These are phyloP conservation scores for Gasteruption jaculator DNA, from an alignment of 2,888 invertebrate species.

Conservation along the genomic window DNA sequence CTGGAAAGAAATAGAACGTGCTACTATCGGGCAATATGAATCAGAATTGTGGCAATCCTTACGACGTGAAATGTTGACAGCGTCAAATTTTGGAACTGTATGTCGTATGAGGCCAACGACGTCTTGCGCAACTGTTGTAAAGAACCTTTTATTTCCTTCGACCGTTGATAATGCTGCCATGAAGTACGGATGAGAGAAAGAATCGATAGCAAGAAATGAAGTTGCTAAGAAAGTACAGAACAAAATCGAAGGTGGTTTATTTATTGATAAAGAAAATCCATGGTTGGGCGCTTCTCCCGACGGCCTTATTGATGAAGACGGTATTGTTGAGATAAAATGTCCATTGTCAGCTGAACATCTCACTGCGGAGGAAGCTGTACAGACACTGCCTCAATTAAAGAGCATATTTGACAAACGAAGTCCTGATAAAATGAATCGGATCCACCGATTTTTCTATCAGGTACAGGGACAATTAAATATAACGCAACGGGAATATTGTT, in stretches of 20 bases:
- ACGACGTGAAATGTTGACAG: constrained; percentile 17
- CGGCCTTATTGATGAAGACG: constrained; percentile 21
- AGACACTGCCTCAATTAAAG: not conserved
- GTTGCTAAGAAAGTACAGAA: not conserved
- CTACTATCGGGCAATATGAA: not conserved
- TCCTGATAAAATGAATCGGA: constrained; percentile 19
- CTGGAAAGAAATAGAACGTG: not conserved
- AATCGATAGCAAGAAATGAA: not conserved
- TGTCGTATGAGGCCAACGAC: constrained; percentile 14
- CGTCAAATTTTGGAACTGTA: constrained; percentile 21
- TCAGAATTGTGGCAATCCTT: constrained; percentile 13
- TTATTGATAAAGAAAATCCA: constrained; percentile 17
- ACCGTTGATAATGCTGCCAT: not conserved
- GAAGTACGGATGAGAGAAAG: not conserved
- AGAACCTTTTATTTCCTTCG: constrained; percentile 10
- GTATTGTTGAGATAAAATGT: constrained; percentile 21
- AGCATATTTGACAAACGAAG: constrained; percentile 15
- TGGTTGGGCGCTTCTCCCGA: constrained; percentile 21
- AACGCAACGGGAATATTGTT: constrained; percentile 23
- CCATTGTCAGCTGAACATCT: constrained; percentile 4
- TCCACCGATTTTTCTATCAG: constrained; percentile 26
- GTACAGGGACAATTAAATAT: constrained; percentile 28
- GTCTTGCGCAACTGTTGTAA: constrained; percentile 10
- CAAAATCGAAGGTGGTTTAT: not conserved
- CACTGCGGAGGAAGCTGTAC: constrained; percentile 9